Conservation (phyloP, 2,113 vertebrate species). For the Ifrita kowaldi region DNA sequence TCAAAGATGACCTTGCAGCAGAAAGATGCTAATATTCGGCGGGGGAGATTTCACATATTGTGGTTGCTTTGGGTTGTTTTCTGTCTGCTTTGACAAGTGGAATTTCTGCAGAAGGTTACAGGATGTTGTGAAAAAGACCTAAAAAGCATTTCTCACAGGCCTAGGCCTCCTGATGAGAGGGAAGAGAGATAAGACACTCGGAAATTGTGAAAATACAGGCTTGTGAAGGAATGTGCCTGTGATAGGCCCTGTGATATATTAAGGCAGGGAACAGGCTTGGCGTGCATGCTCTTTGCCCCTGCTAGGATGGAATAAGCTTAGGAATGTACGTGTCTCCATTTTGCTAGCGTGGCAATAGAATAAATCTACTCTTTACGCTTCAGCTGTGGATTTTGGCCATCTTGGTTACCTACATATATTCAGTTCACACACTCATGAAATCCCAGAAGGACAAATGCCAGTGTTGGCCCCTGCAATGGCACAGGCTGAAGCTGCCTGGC, state of each 20-base stretch:
- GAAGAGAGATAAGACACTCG: neutral
- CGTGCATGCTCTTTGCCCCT: rapidly evolving
- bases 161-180: neutral
- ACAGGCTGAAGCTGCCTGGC: neutral
- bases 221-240: neutral
- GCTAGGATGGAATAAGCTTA: neutral
- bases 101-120: neutral
- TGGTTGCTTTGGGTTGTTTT: neutral
- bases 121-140: neutral
- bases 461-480: neutral
- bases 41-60: neutral
- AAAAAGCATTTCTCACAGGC: neutral
- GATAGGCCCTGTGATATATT: neutral
- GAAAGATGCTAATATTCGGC: neutral
- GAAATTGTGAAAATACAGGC: neutral
- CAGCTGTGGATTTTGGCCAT: neutral
- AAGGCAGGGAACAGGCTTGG: neutral
- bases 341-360: neutral
- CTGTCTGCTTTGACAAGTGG: neutral
- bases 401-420: neutral
- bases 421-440: neutral
- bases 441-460: neutral
- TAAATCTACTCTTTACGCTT: neutral
- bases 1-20: neutral
- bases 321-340: neutral